phyloP scores from a whole-genome alignment of 2,888 invertebrate species.

The Mechanitis mazaeus region DNA sequence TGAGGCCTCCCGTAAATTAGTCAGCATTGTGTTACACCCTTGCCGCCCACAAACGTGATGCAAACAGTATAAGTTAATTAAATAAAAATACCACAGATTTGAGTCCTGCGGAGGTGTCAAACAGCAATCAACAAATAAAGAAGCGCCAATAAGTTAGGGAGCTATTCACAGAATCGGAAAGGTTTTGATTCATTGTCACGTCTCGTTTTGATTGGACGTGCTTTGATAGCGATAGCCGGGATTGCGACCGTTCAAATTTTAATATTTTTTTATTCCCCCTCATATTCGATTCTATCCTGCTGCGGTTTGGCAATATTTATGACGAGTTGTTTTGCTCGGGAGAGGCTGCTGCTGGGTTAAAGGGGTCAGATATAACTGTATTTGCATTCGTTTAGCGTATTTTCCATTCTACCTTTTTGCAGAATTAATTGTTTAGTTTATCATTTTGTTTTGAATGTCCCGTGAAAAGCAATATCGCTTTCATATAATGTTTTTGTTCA shows the following conservation, averaged over 20 bases:
- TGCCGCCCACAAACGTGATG: conserved; percentile 44
- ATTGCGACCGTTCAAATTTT: conserved; percentile 69
- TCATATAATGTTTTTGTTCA: background rate
- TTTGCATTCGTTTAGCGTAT: conserved; percentile 45
- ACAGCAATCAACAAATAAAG: conserved; percentile 73
- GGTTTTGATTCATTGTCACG: conserved; percentile 74
- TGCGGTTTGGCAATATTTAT: conserved; percentile 66
- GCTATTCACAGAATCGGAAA: conserved; percentile 69
- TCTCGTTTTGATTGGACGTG: conserved; percentile 75
- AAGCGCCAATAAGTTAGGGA: conserved; percentile 70
- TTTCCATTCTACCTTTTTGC: conserved; percentile 22
- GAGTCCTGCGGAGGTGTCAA: conserved; percentile 63
- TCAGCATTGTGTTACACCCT: conserved; percentile 56
- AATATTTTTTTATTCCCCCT: conserved; percentile 63
- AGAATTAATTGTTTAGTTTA: conserved; percentile 22
- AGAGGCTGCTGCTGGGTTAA: conserved; percentile 43
- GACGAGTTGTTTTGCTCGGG: conserved; percentile 59
- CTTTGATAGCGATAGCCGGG: conserved; percentile 73
- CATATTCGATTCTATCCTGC: conserved; percentile 65
- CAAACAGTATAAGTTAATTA: conserved; percentile 61
- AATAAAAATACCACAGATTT: conserved; percentile 66
- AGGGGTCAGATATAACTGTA: conserved; percentile 37
- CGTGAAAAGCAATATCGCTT: background rate
- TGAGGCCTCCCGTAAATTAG: conserved; percentile 62
- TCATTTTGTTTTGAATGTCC: conserved; percentile 9